Conservation (phyloP, 2,113 vertebrate species). For the Hyaena hyaena region DNA sequence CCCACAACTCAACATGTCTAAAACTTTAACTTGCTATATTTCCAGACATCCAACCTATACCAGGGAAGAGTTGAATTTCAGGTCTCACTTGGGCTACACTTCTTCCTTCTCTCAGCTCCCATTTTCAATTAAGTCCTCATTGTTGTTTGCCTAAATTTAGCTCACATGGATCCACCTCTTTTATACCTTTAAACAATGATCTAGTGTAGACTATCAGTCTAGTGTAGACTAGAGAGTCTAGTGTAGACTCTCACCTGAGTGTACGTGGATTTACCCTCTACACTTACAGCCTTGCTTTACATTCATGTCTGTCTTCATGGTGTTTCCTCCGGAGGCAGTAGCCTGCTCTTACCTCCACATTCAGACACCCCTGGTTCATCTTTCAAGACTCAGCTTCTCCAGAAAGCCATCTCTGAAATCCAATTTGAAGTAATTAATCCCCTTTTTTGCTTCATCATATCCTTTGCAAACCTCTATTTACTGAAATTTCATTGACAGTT, state of each 20-base stretch:
- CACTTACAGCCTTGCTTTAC: neutral
- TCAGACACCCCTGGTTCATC: neutral
- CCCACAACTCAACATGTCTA: neutral
- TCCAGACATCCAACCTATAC: neutral
- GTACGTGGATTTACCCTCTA: neutral
- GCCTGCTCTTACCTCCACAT: neutral
- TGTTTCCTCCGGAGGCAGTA: fast-evolving
- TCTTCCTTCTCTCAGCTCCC: neutral
- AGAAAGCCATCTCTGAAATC: neutral
- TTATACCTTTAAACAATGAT: neutral
- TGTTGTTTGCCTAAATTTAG: neutral
- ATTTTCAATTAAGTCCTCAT: neutral
- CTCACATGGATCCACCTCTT: neutral
- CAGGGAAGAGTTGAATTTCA: neutral
- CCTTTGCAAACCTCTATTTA: neutral
- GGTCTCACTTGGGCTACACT: neutral
- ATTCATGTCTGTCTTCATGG: fast-evolving
- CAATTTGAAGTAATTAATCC: conserved; percentile 19
- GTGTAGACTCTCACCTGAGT: too few relatives aligned
- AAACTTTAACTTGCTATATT: neutral
- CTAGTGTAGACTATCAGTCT: neutral
- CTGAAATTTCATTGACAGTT: conserved; percentile 19
- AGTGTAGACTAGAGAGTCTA: too few relatives aligned
- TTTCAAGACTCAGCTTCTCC: neutral
- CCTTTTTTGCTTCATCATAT: neutral